A percentile compares a stretch with the other conserved stretches of the same genome.
These are phyloP conservation scores for Astreopora myriophthalma DNA, from an alignment of 64 coral and sea anemone species.

Conservation along the genomic window DNA sequence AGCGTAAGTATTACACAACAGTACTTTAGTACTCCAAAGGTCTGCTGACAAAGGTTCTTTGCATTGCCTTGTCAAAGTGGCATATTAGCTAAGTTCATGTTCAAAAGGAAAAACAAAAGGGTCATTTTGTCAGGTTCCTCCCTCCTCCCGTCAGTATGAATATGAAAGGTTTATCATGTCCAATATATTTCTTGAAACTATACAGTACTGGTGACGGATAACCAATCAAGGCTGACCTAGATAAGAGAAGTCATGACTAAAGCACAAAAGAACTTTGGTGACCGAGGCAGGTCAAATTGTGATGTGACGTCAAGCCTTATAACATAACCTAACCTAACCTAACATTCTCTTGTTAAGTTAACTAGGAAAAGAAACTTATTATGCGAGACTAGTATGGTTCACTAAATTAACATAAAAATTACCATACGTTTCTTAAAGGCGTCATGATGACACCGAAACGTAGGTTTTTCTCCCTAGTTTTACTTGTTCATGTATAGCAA, in stretches of 20 bases:
- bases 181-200: neutral
- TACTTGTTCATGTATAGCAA: neutral
- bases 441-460: neutral
- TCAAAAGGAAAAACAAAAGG: neutral
- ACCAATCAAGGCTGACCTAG: too few relatives aligned
- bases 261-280: too few relatives aligned
- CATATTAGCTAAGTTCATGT: neutral
- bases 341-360: too few relatives aligned
- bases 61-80: neutral
- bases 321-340: too few relatives aligned
- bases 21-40: neutral
- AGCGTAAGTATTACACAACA: slow-evolving; percentile 54
- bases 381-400: too few relatives aligned
- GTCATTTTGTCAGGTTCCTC: neutral
- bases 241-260: too few relatives aligned
- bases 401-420: neutral
- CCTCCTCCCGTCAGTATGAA: neutral
- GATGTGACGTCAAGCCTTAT: too few relatives aligned
- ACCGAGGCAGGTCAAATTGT: too few relatives aligned
- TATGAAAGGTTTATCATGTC: neutral
- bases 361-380: too few relatives aligned
- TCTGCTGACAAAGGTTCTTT: neutral
- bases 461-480: neutral
- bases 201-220: neutral
- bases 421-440: neutral